phyloP scores from a whole-genome alignment of 2,888 invertebrate species.

The Venustoraphidia nigricollis region DNA sequence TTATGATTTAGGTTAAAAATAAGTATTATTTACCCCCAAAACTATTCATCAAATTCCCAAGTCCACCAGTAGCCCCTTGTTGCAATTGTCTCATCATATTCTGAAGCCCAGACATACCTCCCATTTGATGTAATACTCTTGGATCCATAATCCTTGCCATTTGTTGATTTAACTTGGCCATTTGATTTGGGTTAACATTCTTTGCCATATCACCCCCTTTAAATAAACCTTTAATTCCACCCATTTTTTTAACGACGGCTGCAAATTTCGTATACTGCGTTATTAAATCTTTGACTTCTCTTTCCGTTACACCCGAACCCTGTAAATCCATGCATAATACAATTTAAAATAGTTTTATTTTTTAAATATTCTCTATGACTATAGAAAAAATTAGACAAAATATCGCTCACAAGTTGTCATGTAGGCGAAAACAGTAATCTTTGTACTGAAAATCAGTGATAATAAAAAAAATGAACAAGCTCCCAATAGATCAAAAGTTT shows the following conservation, averaged over 20 bases:
- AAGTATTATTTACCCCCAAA: constrained; percentile 31
- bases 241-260: constrained; percentile 99
- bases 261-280: constrained; percentile 99
- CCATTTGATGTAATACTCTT: constrained; percentile 90
- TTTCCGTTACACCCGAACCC: constrained; percentile 39
- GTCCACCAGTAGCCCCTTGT: constrained; percentile 40
- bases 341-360: background rate
- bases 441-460: too few relatives aligned
- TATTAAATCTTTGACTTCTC: constrained; percentile 93
- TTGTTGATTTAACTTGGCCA: constrained; percentile 97
- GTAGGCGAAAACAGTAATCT: background rate
- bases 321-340: background rate
- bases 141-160: constrained; percentile 99
- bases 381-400: too few relatives aligned
- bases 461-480: too few relatives aligned
- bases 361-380: background rate
- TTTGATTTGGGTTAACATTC: constrained; percentile 96
- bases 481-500: too few relatives aligned
- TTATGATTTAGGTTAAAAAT: too few relatives aligned
- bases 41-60: constrained; percentile 40
- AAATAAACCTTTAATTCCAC: constrained; percentile 96
- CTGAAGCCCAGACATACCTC: constrained; percentile 89
- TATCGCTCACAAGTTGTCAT: too few relatives aligned
- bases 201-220: constrained; percentile 98
- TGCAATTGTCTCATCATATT: constrained; percentile 95